A percentile compares a stretch with the other conserved stretches of the same genome.
These are phyloP conservation scores for Aurelia aurita complex sp. Pacific DNA, from an alignment of 30 jellyfish, hydroid and myxozoan genomes.

Conservation along the genomic window DNA sequence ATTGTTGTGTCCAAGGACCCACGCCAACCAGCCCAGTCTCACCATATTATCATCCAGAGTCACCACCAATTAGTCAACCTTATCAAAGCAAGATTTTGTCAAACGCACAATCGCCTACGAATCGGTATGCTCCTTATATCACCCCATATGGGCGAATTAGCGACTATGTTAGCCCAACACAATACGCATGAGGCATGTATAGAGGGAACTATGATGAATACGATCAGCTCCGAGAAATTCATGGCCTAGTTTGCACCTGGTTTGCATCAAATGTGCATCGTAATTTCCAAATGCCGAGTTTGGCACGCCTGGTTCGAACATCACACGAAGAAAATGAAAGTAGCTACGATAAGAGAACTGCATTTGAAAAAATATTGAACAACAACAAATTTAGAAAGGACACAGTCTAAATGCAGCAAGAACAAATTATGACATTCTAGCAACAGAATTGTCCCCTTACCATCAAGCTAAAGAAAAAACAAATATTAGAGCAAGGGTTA, in stretches of 20 bases:
- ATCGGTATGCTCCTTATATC: slow-evolving; percentile 59
- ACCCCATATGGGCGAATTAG: slow-evolving; percentile 31
- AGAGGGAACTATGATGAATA: neutral
- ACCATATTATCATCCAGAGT: slow-evolving; percentile 59
- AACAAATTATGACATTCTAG: too few species aligned
- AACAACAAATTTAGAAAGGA: too few species aligned
- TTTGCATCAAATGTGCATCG: too few species aligned
- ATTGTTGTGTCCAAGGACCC: slow-evolving; percentile 52
- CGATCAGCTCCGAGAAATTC: neutral
- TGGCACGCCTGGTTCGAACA: too few species aligned
- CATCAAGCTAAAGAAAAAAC: too few species aligned
- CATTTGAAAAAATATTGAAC: too few species aligned
- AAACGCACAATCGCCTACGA: slow-evolving; percentile 32
- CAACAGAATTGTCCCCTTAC: too few species aligned
- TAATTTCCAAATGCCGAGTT: too few species aligned
- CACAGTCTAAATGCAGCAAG: too few species aligned
- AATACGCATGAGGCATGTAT: slow-evolving; percentile 8
- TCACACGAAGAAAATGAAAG: too few species aligned
- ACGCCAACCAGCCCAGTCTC: slow-evolving; percentile 45
- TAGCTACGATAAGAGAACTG: too few species aligned
- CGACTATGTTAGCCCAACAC: slow-evolving; percentile 47
- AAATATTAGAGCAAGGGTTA: too few species aligned
- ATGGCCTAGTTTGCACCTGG: neutral
- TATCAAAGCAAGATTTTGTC: slow-evolving; percentile 56
- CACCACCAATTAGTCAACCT: slow-evolving; percentile 38